phyloP scores from a whole-genome alignment of 2,888 invertebrate species.

The Hydrotaea cyrtoneurina region DNA sequence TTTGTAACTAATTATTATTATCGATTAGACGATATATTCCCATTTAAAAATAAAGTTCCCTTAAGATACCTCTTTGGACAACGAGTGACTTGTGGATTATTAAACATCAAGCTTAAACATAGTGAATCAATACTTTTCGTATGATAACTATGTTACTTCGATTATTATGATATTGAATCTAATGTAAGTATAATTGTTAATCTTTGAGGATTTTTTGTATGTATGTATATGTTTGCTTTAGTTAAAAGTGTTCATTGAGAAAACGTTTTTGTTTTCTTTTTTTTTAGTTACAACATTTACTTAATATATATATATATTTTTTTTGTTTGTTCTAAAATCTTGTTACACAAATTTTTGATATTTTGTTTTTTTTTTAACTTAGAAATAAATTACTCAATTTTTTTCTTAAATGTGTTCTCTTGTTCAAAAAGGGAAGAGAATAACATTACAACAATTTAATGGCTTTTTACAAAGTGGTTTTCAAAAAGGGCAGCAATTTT shows the following conservation, averaged over 20 bases:
- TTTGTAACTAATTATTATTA: background rate
- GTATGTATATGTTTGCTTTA: background rate
- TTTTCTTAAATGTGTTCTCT: constrained; percentile 24
- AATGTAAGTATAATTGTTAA: too few relatives aligned
- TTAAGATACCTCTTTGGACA: background rate
- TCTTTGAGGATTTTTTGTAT: too few relatives aligned
- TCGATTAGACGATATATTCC: background rate
- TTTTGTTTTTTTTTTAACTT: constrained; percentile 13
- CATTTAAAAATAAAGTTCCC: background rate
- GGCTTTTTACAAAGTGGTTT: constrained; percentile 50
- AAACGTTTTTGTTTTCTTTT: constrained; percentile 1
- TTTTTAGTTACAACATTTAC: constrained; percentile 60
- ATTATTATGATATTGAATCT: too few relatives aligned
- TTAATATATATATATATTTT: constrained; percentile 52
- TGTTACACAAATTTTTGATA: constrained; percentile 35
- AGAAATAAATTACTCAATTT: background rate
- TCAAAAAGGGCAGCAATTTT: constrained; percentile 51
- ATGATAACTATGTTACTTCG: too few relatives aligned
- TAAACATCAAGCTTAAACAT: background rate
- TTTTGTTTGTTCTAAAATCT: constrained; percentile 36
- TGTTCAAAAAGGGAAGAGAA: background rate
- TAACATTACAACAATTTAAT: constrained; percentile 52
- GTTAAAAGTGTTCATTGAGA: background rate
- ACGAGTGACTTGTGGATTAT: background rate
- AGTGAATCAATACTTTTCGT: background rate